phyloP scores from a whole-genome alignment of 2,113 vertebrate species.

The Origma solitaria region DNA sequence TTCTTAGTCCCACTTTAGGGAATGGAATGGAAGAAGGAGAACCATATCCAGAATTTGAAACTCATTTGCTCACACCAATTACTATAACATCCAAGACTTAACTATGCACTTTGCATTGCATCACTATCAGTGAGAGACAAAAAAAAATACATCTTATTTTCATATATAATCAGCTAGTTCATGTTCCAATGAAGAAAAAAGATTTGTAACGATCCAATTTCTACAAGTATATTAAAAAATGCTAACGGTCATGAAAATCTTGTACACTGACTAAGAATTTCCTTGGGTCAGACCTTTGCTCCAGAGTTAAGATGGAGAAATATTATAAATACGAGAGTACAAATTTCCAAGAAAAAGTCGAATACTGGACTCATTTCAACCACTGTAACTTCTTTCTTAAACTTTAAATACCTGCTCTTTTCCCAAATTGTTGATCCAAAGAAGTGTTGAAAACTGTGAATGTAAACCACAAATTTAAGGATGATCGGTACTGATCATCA shows the following conservation, averaged over 20 bases:
- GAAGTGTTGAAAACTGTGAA: not conserved
- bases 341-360: not conserved
- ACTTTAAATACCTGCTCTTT: not conserved
- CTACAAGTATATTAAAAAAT: not conserved
- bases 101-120: not conserved
- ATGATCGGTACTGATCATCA: not conserved
- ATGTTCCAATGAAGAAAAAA: not conserved
- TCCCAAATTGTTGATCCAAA: not conserved
- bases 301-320: not conserved
- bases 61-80: not conserved
- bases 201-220: not conserved
- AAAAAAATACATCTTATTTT: not conserved
- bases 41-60: not conserved
- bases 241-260: not conserved
- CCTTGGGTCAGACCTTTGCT: not conserved
- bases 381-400: not conserved
- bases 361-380: not conserved
- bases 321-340: not conserved
- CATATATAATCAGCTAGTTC: not conserved
- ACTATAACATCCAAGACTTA: not conserved
- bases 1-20: not conserved
- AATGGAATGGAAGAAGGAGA: not conserved
- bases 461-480: not conserved
- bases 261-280: not conserved
- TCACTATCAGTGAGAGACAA: not conserved